Base-by-base conservation (phyloP, 2,797 vertebrate genomes). In the Malacoctenus gilli region DNA sequence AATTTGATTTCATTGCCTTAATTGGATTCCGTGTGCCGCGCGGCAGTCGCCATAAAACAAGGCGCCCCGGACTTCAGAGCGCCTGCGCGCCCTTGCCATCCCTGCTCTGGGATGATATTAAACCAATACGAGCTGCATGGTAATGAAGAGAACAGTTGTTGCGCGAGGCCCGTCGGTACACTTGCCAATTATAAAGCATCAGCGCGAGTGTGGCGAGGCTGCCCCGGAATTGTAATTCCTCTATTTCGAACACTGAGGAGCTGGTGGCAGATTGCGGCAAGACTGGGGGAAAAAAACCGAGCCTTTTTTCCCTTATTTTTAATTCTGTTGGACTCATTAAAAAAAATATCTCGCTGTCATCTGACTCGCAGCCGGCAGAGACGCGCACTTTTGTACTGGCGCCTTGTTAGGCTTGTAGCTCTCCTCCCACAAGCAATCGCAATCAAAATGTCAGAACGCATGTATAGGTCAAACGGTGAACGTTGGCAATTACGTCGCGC, bases 1-100 rank as follows among this genome's bases (percentile, higher is more conserved):
- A 63, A 79, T 89, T 88, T 85, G 58, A 90, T 91, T 91, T 72
- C 77, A 78, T 81, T 73, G 82, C 58, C 59, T 84, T 89, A 90
- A 92, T 91, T 91, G 86, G 85, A 83, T 85, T 85, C 87, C 73
- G 73, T 82, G 56, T 82, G 67, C 75, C 51, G 43, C 30, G 55
- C 51, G 55, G 77, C 49, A 25, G 44, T 31, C 48, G 75, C 62
- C 54, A 77, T 86, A 82, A 87, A 82, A 43, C 19, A 1, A 9
- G 46, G 38, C 23, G 70, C 22, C n/a, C 43, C 44, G 72, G 77
- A 80, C 70, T 21, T 60, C 48, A 64, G 64, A 9, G 56, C 21
- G 32, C 44, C 40, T 35, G 63, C 5, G 23, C 2, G 11, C 5
- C 41, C 34, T n/a, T n/a, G n/a, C n/a, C n/a, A n/a, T n/a, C n/a